A percentile compares a stretch with the other conserved stretches of the same genome.
These are phyloP conservation scores for Nanger granti DNA, from an alignment of 2,113 vertebrate genomes.

Conservation along the genomic window DNA sequence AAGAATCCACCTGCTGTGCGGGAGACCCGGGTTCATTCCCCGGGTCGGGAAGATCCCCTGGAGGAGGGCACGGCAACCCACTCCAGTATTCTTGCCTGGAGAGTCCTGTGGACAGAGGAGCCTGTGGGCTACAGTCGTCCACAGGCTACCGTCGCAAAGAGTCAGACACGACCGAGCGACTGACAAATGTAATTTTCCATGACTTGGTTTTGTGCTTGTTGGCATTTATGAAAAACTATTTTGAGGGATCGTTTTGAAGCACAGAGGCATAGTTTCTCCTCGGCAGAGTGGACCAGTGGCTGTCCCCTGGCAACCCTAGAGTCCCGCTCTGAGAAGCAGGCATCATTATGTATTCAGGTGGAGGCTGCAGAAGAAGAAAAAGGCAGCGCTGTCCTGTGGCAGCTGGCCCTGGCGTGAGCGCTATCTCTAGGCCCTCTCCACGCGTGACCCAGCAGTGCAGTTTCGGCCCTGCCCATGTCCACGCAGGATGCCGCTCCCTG, in stretches of 20 bases:
- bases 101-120: neutral
- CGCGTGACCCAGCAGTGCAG: accelerated
- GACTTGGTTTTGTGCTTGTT: neutral
- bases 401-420: neutral
- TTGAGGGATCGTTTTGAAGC: neutral
- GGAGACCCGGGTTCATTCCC: neutral
- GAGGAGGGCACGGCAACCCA: neutral
- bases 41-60: neutral
- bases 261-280: neutral
- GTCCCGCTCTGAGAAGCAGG: neutral
- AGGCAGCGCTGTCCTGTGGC: accelerated
- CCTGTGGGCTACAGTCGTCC: neutral
- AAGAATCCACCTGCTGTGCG: neutral
- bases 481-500: accelerated
- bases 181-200: neutral
- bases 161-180: accelerated
- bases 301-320: neutral
- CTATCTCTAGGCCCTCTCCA: accelerated
- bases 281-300: neutral
- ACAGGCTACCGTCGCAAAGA: neutral
- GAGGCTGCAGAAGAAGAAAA: neutral
- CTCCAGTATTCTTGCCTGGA: neutral
- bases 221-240: neutral
- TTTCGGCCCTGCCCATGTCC: accelerated
- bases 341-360: neutral